Base-by-base conservation (phyloP, 2,888 invertebrate genomes). In the Bimastos eiseni region DNA sequence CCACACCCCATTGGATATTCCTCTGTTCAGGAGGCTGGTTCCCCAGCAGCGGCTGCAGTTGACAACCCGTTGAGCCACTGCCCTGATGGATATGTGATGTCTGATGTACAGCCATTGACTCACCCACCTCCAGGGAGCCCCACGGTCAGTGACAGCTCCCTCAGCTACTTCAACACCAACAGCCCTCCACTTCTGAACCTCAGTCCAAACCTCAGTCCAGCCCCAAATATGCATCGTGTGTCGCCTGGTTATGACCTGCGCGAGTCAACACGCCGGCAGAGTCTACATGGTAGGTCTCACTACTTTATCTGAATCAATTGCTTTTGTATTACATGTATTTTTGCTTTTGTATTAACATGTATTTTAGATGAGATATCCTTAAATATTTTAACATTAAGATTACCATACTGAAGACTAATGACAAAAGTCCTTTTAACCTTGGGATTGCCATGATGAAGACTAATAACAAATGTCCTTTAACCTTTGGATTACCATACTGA, bases 141-240 rank as follows among this genome's bases (percentile, higher is more conserved):
- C n/a, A n/a, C 70, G n/a, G n/a, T 70, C 70, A 70, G 70, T n/a
- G 70, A 70, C 70, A 70, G 70, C 70, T 70, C 70, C 70, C 70
- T 70, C 3, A n/a, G 70, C n/a, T 70, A n/a, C n/a, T 70, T 70
- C 70, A 70, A 70, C 70, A 70, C 70, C n/a, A 30, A 70, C n/a
- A 70, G 70, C n/a, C 70, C 70, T n/a, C 70, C 70, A 6, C 70
- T 70, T 70, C 70, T 70, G 70, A 70, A 70, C 70, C 70, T 70
- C 70, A 70, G 70, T 70, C 70, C 70, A n/a, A 70, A 70, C 70
- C 70, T 70, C 11, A 70, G 70, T n/a, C 70, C 70, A 70, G 70
- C n/a, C 70, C 70, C 70, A 70, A 70, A 70, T n/a, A 5, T 70
- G 70, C 70, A 70, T n/a, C 70, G 70, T 70, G 0, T 70, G 30